Evolutionary conservation across 2,797 vertebrate species (phyloP), one percentile per base, ranked within the genome.

Genomic region (Gymnodraco acuticeps): DNA sequence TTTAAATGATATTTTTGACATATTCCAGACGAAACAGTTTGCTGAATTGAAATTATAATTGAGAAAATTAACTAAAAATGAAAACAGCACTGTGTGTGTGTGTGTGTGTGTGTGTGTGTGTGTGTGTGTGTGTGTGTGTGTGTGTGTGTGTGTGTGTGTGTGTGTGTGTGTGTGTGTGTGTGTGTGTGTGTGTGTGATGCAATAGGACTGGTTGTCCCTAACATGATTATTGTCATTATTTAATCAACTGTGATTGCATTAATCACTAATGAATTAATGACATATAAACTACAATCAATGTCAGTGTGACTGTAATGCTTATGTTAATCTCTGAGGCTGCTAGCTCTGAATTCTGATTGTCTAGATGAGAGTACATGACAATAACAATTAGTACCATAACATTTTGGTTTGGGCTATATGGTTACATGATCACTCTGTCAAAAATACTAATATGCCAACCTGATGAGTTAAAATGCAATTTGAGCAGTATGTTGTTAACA

Each of bases 171-270:
- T 38, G 33, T 38, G 33, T 33, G 33, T 33, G 33, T n/a, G 27
- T 70, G 54, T 52, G 33, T 33, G 33, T 33, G 33, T 33, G 33
- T 33, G 33, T 7, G 33, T n/a, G 55, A 82, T 16, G 50, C 64
- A 82, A 75, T 46, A 58, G 43, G 78, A 77, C 66, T 59, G 31
- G 84, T 82, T 84, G 69, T 72, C 64, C 70, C 70, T 27, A 60
- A 82, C 47, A 64, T 71, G 68, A 88, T 77, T 74, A 86, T 84
- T 78, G 74, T 87, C 70, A 82, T 88, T 84, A 89, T 87, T 87
- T 73, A 83, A 85, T 85, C 77, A 80, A 71, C 65, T 73, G 27
- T 59, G 75, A 84, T 83, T 88, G 54, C 47, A 78, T 85, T 75
- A 75, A 73, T 68, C 64, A 62, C 76, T 69, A 77, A 81, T 79